Evolutionary conservation across 2,797 vertebrate genomes (phyloP), one percentile per base, ranked within the genome.

Genomic region (Anolis apletophallus): DNA sequence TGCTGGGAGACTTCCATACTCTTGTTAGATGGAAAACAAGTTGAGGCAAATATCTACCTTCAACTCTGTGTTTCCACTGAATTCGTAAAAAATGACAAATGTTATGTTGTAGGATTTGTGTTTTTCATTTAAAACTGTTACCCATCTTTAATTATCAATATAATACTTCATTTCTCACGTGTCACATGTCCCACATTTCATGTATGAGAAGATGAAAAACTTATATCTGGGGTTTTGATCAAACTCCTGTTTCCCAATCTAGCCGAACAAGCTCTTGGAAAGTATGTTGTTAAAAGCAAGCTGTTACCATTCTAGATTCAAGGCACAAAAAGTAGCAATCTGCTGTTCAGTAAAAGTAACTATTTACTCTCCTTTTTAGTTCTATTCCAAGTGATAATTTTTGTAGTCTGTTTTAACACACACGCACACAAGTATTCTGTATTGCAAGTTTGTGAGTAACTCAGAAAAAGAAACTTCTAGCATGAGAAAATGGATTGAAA

Each of bases 61-160:
- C 29, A 54, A 17, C 16, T 54, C 0, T 0, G 0, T 57, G 21
- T 72, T 81, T n/a, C 54, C 0, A 5, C 19, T 74, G 40, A 32
- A 74, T 54, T 19, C 52, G n/a, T 34, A 36, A 61, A 17, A 16
- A 50, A 54, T 17, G 1, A 69, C 9, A 57, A 3, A 34, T 29
- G 64, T 23, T 68, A 8, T 54, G 12, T 68, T 26, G 8, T 1
- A 46, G 2, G 26, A 16, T 29, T 59, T 36, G 0, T 73, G 34
- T 34, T 80, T 36, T 86, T 54, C 36, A 50, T 61, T 50, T 34
- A n/a, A 75, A 36, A n/a, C 59, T 83, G 7, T 34, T 36, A 55
- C 17, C n/a, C 32, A 68, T 26, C 59, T 84, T 77, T 16, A 54
- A 46, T 57, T 54, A 67, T 5, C 73, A 26, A 26, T 26, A 17